Conservation (phyloP, 2,113 vertebrate genomes). For the Gavia stellata region DNA sequence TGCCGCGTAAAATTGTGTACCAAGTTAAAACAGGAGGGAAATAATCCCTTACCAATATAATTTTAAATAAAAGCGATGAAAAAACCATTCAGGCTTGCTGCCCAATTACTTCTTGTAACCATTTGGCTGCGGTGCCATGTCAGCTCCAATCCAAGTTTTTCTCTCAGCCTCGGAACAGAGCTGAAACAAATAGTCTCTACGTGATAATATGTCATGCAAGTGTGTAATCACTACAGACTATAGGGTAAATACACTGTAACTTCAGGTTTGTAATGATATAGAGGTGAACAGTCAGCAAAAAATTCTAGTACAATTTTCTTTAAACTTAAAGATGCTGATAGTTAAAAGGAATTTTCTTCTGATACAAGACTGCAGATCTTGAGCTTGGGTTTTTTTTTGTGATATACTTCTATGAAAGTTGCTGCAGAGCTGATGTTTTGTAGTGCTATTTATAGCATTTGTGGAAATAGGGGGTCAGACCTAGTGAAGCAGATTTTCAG, state of each 20-base stretch:
- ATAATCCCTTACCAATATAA: background rate
- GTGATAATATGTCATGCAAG: background rate
- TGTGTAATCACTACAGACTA: background rate
- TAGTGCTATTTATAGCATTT: background rate
- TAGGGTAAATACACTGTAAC: background rate
- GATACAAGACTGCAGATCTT: background rate
- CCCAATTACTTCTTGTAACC: background rate
- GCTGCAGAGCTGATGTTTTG: background rate
- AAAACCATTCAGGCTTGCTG: background rate
- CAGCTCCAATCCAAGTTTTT: background rate
- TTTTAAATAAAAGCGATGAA: constrained; percentile 5
- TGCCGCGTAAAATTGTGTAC: background rate
- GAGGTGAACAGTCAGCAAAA: background rate
- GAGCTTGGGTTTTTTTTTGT: background rate
- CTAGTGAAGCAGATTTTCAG: background rate
- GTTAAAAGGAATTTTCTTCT: background rate
- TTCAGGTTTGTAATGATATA: background rate
- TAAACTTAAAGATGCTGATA: background rate
- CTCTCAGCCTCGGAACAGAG: background rate
- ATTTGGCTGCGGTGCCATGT: background rate
- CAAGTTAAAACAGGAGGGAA: background rate
- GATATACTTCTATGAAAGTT: background rate
- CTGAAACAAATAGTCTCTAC: background rate
- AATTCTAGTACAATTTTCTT: background rate
- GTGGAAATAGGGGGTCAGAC: background rate